These are phyloP conservation scores for Spodoptera exigua DNA, from an alignment of 2,888 invertebrate species.

Conservation along the genomic window DNA sequence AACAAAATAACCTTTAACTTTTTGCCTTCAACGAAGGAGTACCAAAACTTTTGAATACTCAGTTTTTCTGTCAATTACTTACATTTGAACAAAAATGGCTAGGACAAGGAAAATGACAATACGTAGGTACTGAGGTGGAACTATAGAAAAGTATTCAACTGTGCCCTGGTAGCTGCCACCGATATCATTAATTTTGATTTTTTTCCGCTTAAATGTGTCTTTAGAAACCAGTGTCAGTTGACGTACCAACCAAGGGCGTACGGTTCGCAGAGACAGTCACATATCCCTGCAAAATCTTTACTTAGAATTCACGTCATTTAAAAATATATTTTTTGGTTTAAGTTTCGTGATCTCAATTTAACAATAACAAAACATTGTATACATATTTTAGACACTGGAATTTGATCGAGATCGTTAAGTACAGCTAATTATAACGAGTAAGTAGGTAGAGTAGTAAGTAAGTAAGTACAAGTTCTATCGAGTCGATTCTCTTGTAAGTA, in stretches of 20 bases:
- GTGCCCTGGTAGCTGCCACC: slow-evolving; percentile 85
- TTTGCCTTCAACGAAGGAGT: slow-evolving; percentile 25
- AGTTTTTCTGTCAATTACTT: slow-evolving; percentile 44
- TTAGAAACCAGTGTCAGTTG: slow-evolving; percentile 87
- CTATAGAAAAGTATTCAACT: slow-evolving; percentile 77
- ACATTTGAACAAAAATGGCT: slow-evolving; percentile 44
- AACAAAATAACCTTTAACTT: slow-evolving; percentile 8
- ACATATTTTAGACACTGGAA: too few relatives aligned
- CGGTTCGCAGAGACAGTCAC: slow-evolving; percentile 62
- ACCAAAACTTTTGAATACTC: slow-evolving; percentile 18
- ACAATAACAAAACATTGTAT: too few relatives aligned
- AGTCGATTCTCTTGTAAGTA: slow-evolving; percentile 13
- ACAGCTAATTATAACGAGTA: too few relatives aligned
- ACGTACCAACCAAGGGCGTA: slow-evolving; percentile 75
- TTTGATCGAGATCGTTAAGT: too few relatives aligned
- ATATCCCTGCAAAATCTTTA: background rate
- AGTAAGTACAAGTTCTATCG: too few relatives aligned
- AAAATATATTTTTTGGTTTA: background rate
- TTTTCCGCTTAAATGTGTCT: slow-evolving; percentile 87
- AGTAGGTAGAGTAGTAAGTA: too few relatives aligned
- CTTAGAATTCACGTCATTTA: background rate
- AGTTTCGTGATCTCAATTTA: too few relatives aligned
- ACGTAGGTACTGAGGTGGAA: slow-evolving; percentile 62
- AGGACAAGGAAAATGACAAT: slow-evolving; percentile 65
- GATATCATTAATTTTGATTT: slow-evolving; percentile 89